Percentiles rank a stretch among this genome's conserved stretches.
These are phyloP conservation scores for Pimpla rufipes DNA, from an alignment of 2,888 invertebrate species.

Conservation along the genomic window DNA sequence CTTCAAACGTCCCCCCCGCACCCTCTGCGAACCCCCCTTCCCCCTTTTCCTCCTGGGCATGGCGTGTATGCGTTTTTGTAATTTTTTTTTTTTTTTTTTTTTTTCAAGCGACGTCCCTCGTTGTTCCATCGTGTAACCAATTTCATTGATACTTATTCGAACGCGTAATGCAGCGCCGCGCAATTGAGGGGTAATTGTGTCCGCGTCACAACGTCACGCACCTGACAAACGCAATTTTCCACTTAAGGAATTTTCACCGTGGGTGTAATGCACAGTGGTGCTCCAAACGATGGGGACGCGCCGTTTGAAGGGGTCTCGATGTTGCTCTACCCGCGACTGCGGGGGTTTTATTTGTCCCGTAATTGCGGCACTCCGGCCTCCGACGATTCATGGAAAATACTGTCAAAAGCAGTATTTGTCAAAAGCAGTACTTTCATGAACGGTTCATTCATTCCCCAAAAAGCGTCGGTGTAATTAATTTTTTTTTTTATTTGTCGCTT, in stretches of 20 bases:
- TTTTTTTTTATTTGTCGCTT: no score
- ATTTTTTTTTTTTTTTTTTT: slow-evolving; percentile 25
- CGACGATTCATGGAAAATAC: no score
- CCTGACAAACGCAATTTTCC: slow-evolving; percentile 32
- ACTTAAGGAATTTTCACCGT: background rate
- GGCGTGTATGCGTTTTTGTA: background rate
- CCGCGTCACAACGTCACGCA: slow-evolving; percentile 20
- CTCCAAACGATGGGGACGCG: background rate
- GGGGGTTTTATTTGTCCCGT: background rate
- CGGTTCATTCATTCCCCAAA: no score
- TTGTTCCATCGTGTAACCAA: slow-evolving; percentile 3
- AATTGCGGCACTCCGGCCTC: no score
- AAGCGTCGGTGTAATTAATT: no score
- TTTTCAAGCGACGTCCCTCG: background rate
- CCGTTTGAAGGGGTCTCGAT: background rate
- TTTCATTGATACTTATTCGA: slow-evolving; percentile 57
- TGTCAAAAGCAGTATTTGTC: no score
- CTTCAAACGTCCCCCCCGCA: background rate
- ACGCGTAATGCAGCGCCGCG: slow-evolving; percentile 30
- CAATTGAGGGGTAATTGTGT: slow-evolving; percentile 46
- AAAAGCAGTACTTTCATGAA: no score
- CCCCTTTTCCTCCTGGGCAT: background rate
- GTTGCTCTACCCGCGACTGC: no score
- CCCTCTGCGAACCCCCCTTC: background rate
- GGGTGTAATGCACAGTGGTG: background rate